Base-by-base conservation (phyloP, 1,140 invertebrate species). In the Psilanteris sp. region DNA sequence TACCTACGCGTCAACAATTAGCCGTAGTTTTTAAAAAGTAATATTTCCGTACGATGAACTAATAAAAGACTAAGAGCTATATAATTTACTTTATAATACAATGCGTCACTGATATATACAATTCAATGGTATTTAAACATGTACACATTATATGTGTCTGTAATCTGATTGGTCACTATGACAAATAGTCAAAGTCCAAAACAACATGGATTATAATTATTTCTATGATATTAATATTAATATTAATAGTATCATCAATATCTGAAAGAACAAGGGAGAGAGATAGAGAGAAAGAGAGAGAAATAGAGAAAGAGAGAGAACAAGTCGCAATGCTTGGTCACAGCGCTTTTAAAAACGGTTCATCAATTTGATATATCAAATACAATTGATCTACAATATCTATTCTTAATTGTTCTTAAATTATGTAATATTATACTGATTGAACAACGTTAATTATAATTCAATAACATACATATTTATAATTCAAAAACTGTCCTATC, bases 41-140 rank as follows among this genome's bases (percentile, higher is more conserved):
- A 32, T 39, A 32, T 57, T 41, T 64, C 27, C 32, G 41, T 71
- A 77, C 74, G 59, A 52, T 59, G 14, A 64, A 71, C 52, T 46
- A 71, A 71, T 32, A 55, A 55, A 5, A 29, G 20, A 32, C 44
- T 72, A 61, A 68, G 34, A 67, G 44, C 64, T 78, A 37, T 46
- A 67, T 73, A 67, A 72, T 71, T 68, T 57, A 77, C 39, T 55
- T 27, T 67, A 59, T 59, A 59, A 59, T 70, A 68, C 68, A 77
- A 52, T 37, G 31, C 43, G 29, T 32, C 66, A 79, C 31, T 26
- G 54, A 50, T 81, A 81, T 81, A 66, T 81, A 81, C 80, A 81
- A 52, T 76, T 77, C 43, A 70, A 61, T 78, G 36, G 54, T 77
- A 67, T 77, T 66, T 48, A 62, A 73, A 81, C 75, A 76, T 72